Conservation (phyloP, 2,797 vertebrate genomes). For the Tiaroga cobitis region DNA sequence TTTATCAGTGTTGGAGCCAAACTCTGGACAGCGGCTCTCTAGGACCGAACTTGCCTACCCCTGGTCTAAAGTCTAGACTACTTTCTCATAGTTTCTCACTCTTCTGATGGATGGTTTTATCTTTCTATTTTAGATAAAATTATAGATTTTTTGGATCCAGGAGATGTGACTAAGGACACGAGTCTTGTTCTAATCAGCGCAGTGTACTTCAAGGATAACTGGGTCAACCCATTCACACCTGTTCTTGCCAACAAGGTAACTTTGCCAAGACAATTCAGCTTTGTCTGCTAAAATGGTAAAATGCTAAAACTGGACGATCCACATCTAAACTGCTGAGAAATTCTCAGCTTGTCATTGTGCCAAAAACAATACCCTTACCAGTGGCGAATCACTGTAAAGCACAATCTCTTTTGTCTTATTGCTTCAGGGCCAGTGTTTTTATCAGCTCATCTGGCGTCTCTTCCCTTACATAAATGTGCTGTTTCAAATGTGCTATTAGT, state of each 20-base stretch:
- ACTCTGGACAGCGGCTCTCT: no score
- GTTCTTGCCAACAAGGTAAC: constrained; percentile 67
- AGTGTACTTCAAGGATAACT: constrained; percentile 76
- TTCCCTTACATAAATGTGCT: no score
- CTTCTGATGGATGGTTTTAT: not conserved
- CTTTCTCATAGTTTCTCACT: not conserved
- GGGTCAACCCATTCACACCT: constrained; percentile 68
- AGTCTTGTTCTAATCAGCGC: constrained; percentile 75
- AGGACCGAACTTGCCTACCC: no score
- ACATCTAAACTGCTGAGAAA: not conserved
- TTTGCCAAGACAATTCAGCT: not conserved
- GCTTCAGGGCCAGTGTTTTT: not conserved
- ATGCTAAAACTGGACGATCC: not conserved
- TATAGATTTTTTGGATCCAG: constrained; percentile 62
- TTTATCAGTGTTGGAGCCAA: no score
- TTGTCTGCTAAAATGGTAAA: not conserved
- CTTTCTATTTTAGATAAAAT: constrained; percentile 68
- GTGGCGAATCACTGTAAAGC: not conserved
- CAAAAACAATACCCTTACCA: no score
- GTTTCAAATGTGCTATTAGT: no score
- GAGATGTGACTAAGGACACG: constrained; percentile 53
- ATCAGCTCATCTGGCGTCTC: no score
- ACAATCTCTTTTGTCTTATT: not conserved
- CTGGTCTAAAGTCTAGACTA: no score
- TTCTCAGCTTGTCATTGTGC: no score